Conservation (phyloP, 2,888 invertebrate genomes). For the Syrista parreyssii region DNA sequence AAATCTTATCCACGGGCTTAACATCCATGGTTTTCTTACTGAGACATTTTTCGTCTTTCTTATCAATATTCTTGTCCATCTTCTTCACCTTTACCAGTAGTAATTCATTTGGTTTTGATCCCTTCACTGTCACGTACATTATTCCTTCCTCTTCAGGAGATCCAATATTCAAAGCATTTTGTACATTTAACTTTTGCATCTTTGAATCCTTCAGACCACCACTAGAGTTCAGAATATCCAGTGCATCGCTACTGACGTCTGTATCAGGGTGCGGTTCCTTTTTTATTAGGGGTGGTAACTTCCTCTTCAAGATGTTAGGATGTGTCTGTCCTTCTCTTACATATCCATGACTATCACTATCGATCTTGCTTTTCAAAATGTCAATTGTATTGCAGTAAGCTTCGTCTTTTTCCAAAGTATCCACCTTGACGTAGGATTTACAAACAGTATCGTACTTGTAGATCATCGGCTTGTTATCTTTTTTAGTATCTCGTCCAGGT, state of each 20-base stretch:
- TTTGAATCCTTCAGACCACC: slow-evolving; percentile 41
- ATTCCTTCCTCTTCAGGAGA: slow-evolving; percentile 57
- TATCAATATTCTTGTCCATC: slow-evolving; percentile 46
- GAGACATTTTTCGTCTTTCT: slow-evolving; percentile 32
- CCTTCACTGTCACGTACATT: slow-evolving; percentile 63
- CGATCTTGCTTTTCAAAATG: background rate
- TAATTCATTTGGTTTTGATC: slow-evolving; percentile 60
- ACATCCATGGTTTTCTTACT: slow-evolving; percentile 36
- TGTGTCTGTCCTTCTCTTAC: slow-evolving; percentile 9
- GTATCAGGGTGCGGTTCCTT: slow-evolving; percentile 23
- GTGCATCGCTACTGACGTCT: slow-evolving; percentile 8
- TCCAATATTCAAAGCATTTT: slow-evolving; percentile 49
- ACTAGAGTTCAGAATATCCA: background rate
- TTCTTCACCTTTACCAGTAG: slow-evolving; percentile 59
- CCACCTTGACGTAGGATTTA: slow-evolving; percentile 42
- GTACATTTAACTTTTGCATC: slow-evolving; percentile 53
- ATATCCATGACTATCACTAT: slow-evolving; percentile 8
- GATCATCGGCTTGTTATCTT: background rate
- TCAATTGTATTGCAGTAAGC: background rate
- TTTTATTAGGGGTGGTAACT: slow-evolving; percentile 15
- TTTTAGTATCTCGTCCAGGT: background rate
- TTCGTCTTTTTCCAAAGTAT: slow-evolving; percentile 22
- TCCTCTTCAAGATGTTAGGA: slow-evolving; percentile 17
- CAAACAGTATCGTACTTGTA: slow-evolving; percentile 41
- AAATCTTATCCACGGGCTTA: slow-evolving; percentile 44